These are phyloP conservation scores for Eucera pruinosa DNA, from an alignment of 2,888 invertebrate species.

Conservation along the genomic window DNA sequence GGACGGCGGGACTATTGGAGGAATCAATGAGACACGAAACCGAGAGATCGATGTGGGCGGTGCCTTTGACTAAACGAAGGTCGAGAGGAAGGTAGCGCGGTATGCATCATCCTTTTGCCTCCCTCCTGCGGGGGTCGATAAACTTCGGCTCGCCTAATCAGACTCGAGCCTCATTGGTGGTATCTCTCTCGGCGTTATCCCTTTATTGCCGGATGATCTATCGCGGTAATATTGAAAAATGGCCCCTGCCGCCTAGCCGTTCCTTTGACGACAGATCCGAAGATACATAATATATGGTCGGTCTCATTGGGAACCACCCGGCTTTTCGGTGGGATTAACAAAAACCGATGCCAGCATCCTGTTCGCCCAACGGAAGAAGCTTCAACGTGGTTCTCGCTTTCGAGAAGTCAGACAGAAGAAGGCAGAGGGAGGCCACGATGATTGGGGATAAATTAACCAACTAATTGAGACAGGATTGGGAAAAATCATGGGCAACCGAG, in stretches of 20 bases:
- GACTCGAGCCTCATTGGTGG: constrained; percentile 69
- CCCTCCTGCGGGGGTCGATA: constrained; percentile 66
- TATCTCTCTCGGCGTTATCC: constrained; percentile 65
- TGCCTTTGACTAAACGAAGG: constrained; percentile 67
- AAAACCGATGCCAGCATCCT: constrained; percentile 51
- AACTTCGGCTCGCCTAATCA: constrained; percentile 71
- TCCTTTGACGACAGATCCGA: constrained; percentile 74
- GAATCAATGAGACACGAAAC: constrained; percentile 68
- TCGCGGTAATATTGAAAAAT: constrained; percentile 78
- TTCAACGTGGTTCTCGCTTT: constrained; percentile 5
- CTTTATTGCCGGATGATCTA: constrained; percentile 75
- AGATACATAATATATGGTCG: constrained; percentile 72
- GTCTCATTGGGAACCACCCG: constrained; percentile 56
- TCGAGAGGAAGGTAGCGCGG: constrained; percentile 59
- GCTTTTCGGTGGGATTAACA: constrained; percentile 67
- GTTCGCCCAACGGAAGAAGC: constrained; percentile 32
- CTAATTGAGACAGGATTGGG: constrained; percentile 30
- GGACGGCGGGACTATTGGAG: constrained; percentile 43
- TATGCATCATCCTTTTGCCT: constrained; percentile 69
- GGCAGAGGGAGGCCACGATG: neutral
- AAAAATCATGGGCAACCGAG: neutral
- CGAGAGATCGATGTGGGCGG: constrained; percentile 71
- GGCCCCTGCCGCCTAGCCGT: constrained; percentile 59
- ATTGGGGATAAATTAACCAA: constrained; percentile 31
- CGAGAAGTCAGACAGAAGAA: neutral